Base-by-base conservation (phyloP, 1,140 invertebrate species). In the Chelonus insularis region DNA sequence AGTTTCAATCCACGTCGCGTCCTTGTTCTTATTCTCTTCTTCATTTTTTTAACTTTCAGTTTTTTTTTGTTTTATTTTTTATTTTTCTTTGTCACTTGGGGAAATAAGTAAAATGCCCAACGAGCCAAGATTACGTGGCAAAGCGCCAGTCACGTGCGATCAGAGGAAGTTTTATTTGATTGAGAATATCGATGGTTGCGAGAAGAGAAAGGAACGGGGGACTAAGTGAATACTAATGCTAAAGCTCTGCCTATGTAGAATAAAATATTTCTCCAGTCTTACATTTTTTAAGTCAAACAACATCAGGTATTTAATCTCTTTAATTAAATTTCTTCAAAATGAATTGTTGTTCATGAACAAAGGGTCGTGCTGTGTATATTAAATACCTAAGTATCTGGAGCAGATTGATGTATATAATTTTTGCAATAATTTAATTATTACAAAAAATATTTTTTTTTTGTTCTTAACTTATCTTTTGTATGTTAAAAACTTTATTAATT, bases 71-170 rank as follows among this genome's bases (percentile, higher is more conserved):
- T 9, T 57, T 32, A 18, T 25, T 58, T 36, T 32, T 39, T 51
- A 32, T 58, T 57, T 51, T 55, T 12, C 23, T 20, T 23, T 56
- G 18, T 50, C 54, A 29, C 7, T 37, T 29, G 18, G 8, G 12
- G 45, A 59, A 55, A 58, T 48, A 63, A 55, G 54, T 36, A 55
- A 61, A 55, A 61, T 55, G 59, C 37, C 51, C 54, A 61, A 61
- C 39, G 51, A 55, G 62, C 41, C 39, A 43, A 50, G 63, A 64
- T 60, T 60, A 39, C 52, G 25, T 56, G 58, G 63, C 59, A 64
- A 23, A 51, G 36, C 56, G 52, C 62, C 52, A 64, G 25, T 20
- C 54, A 57, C 60, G 60, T 62, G 37, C 43, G 36, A 20, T 14
- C 34, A 18, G 6, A 14, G 58, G 18, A 39, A 54, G 56, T 65